Evolutionary conservation across 2,797 vertebrate species (phyloP).

Genomic region (Darevskia mixta): DNA sequence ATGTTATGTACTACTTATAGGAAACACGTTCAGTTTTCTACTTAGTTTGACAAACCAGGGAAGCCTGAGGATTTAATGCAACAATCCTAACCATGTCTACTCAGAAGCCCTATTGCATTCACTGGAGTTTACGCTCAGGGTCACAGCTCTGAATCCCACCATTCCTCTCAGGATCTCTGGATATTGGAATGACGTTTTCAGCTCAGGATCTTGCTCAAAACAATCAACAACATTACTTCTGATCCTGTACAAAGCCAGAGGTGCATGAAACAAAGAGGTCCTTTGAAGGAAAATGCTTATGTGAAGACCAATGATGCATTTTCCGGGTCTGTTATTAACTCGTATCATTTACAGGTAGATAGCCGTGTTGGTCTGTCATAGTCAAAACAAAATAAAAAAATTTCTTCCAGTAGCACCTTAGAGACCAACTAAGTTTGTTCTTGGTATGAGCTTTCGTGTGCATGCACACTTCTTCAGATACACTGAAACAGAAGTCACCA

Average conservation of each 20-base stretch:
- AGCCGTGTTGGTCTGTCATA: too few relatives aligned
- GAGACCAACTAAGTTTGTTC: too few relatives aligned
- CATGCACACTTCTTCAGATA: too few relatives aligned
- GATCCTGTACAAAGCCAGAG: background rate
- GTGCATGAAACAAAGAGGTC: background rate
- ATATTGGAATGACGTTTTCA: background rate
- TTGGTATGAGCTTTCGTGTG: too few relatives aligned
- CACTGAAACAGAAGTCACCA: too few relatives aligned
- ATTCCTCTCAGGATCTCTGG: background rate
- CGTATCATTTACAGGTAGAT: slow-evolving; percentile 21
- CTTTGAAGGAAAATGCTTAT: background rate
- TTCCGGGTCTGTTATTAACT: background rate
- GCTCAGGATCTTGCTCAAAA: background rate
- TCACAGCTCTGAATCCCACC: background rate
- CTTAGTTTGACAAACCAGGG: background rate
- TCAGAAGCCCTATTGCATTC: too few relatives aligned
- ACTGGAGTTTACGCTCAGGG: too few relatives aligned
- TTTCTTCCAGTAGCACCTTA: too few relatives aligned
- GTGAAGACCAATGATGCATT: background rate
- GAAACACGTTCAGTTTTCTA: background rate
- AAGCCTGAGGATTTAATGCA: background rate
- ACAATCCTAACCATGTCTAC: too few relatives aligned
- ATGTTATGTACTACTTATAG: background rate
- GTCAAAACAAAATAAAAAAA: too few relatives aligned
- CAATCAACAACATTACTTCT: background rate